Conservation (phyloP, 2,113 vertebrate genomes). For the Lamprotornis superbus region DNA sequence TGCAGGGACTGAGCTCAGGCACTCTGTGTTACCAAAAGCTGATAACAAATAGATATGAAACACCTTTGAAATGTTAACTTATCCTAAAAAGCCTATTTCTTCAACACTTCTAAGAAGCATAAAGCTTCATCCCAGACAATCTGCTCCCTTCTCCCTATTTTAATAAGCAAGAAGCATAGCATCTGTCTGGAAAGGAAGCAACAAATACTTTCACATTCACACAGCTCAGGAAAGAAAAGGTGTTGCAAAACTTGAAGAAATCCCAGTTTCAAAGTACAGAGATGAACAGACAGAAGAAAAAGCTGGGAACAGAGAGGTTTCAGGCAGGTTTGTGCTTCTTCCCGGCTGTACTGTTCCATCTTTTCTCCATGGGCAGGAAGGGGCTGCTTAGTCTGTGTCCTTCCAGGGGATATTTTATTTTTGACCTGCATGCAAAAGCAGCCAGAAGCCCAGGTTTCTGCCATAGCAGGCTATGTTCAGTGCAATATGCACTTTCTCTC, state of each 20-base stretch:
- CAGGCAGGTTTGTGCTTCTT: fast-evolving
- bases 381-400: not conserved
- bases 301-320: not conserved
- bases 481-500: not conserved
- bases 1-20: not conserved
- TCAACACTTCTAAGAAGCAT: not conserved
- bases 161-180: conserved; percentile 31
- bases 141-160: not conserved
- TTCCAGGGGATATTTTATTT: not conserved
- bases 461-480: not conserved
- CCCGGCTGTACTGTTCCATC: not conserved
- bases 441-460: not conserved
- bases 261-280: not conserved
- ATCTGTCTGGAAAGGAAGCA: not conserved
- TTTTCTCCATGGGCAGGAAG: not conserved
- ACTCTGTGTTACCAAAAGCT: not conserved
- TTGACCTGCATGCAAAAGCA: not conserved
- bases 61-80: conserved; percentile 46
- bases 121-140: not conserved
- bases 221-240: not conserved
- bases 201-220: not conserved
- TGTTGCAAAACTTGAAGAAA: not conserved
- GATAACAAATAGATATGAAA: conserved; percentile 26
- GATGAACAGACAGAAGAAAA: not conserved
- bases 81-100: not conserved